Evolutionary conservation across 2,888 invertebrate species (phyloP).

Genomic region (Antitype chi): DNA sequence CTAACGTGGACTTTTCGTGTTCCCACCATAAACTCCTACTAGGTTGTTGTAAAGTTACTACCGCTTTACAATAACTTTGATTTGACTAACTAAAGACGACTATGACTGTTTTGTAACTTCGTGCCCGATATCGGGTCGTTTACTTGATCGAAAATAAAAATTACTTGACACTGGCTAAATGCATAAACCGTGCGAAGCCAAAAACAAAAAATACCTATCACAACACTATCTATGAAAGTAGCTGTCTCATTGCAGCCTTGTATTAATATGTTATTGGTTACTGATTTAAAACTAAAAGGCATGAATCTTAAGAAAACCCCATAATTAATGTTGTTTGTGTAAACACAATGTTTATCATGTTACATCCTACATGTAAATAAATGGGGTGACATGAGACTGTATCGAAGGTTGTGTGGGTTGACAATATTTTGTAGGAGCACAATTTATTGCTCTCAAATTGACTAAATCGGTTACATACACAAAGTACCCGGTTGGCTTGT

Average conservation of each 20-base stretch:
- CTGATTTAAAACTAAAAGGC: constrained; percentile 18
- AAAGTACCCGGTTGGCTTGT: background rate
- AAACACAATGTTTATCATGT: constrained; percentile 41
- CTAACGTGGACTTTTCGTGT: too few relatives aligned
- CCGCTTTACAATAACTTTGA: too few relatives aligned
- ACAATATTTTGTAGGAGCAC: constrained; percentile 48
- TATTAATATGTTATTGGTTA: constrained; percentile 7
- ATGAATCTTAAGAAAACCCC: constrained; percentile 51
- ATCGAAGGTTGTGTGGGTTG: constrained; percentile 18
- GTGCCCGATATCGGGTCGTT: too few relatives aligned
- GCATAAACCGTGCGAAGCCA: too few relatives aligned
- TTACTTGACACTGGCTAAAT: too few relatives aligned
- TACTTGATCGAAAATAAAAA: too few relatives aligned
- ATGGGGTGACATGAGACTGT: constrained; percentile 20
- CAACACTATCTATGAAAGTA: constrained; percentile 7
- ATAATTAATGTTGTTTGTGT: constrained; percentile 43
- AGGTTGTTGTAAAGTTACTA: too few relatives aligned
- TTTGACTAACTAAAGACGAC: too few relatives aligned
- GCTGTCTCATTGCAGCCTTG: constrained; percentile 15
- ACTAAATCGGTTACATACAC: background rate
- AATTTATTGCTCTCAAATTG: background rate
- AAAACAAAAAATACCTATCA: too few relatives aligned
- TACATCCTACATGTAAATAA: constrained; percentile 47
- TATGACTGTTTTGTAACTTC: too few relatives aligned
- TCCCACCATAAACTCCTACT: too few relatives aligned